These are phyloP conservation scores for Apostichopus californicus DNA, from an alignment of 35 echinoderm and acorn worm genomes.

Conservation along the genomic window DNA sequence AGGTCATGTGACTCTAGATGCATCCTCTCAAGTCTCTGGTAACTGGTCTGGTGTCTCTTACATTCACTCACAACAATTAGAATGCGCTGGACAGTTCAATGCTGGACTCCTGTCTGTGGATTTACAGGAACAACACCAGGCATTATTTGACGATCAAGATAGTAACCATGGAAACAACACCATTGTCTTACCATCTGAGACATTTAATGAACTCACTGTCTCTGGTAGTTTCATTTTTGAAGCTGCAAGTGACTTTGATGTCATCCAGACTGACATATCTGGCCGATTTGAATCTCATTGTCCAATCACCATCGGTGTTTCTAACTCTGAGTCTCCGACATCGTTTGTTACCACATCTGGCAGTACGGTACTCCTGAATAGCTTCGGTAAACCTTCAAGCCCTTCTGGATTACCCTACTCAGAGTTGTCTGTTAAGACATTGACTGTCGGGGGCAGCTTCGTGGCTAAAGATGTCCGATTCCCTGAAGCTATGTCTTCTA, in stretches of 20 bases:
- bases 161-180: neutral
- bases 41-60: no score
- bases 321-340: neutral
- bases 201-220: neutral
- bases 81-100: no score
- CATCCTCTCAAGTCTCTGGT: no score
- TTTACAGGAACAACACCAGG: neutral
- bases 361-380: neutral
- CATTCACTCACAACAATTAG: no score
- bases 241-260: constrained; percentile 6
- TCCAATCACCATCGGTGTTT: neutral
- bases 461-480: neutral
- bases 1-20: constrained; percentile 43
- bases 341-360: neutral
- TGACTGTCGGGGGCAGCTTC: constrained; percentile 3
- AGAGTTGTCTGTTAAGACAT: neutral
- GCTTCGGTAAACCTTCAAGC: neutral
- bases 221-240: constrained; percentile 18
- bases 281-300: constrained; percentile 24
- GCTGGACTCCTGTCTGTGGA: neutral
- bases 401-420: neutral
- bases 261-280: neutral
- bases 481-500: neutral
- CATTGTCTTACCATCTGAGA: neutral
- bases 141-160: neutral